These are phyloP conservation scores for Rhynchonycteris naso DNA, from an alignment of 2,797 vertebrate genomes.

Conservation along the genomic window DNA sequence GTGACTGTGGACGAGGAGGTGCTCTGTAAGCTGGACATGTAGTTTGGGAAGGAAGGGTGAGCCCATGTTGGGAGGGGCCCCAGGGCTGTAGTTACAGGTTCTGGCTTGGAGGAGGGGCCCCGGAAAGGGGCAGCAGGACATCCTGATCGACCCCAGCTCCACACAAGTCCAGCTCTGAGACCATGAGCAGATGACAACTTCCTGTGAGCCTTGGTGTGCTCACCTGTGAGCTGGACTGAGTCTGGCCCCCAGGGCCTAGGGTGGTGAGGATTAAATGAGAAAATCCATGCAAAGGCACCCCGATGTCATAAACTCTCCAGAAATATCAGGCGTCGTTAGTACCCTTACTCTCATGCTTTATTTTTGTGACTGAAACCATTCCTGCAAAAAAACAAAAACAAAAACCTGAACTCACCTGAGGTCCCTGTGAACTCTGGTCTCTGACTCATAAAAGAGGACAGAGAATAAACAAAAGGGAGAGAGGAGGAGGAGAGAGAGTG, in stretches of 20 bases:
- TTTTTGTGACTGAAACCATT: not conserved
- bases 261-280: not conserved
- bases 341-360: accelerated
- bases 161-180: not conserved
- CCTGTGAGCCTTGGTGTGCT: not conserved
- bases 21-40: accelerated
- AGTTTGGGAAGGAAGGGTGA: not conserved
- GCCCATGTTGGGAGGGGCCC: not conserved
- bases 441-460: not conserved
- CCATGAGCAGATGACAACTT: not conserved
- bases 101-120: not conserved
- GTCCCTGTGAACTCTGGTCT: not conserved
- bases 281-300: not conserved
- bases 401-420: not conserved
- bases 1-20: not conserved
- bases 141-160: not conserved
- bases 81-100: not conserved
- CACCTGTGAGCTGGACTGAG: not conserved
- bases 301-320: not conserved
- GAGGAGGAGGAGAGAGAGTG: not conserved
- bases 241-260: not conserved
- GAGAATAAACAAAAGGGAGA: not conserved
- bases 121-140: not conserved
- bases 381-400: not conserved
- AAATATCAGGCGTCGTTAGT: accelerated